These are phyloP conservation scores for Eublepharis macularius DNA, from an alignment of 2,113 vertebrate genomes.

Conservation along the genomic window DNA sequence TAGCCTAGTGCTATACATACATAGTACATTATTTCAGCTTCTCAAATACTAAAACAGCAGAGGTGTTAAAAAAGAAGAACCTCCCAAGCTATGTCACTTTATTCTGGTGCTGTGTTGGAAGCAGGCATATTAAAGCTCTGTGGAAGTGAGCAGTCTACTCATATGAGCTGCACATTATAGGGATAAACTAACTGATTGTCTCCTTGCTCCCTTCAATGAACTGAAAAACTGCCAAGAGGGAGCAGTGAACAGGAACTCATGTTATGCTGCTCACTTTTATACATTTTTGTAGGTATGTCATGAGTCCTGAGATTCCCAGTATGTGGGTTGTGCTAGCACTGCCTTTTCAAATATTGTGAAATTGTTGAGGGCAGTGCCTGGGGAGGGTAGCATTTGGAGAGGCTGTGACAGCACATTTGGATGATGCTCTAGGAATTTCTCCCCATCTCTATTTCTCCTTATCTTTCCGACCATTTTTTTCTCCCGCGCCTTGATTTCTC, in stretches of 20 bases:
- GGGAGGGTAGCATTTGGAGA: no score
- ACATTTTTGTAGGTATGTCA: no score
- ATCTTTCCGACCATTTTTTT: no score
- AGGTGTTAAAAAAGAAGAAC: not conserved
- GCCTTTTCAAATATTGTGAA: no score
- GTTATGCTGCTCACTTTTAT: not conserved
- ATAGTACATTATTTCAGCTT: conserved; percentile 3
- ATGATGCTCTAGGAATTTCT: no score
- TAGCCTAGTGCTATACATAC: not conserved
- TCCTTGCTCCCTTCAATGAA: not conserved
- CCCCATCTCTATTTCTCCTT: no score
- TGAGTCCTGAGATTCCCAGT: no score
- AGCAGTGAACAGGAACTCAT: not conserved
- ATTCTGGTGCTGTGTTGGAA: not conserved
- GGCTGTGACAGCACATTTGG: no score
- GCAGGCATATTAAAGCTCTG: not conserved
- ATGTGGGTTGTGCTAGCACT: no score
- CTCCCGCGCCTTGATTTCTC: no score
- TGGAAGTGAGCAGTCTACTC: not conserved
- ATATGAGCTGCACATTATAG: not conserved
- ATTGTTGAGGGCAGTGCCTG: no score
- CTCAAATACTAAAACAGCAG: conserved; percentile 13
- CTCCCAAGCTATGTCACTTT: conserved; percentile 4
- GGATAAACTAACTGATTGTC: not conserved
- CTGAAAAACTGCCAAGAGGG: not conserved